Conservation (phyloP, 2,113 vertebrate species). For the Cinclus mexicanus region DNA sequence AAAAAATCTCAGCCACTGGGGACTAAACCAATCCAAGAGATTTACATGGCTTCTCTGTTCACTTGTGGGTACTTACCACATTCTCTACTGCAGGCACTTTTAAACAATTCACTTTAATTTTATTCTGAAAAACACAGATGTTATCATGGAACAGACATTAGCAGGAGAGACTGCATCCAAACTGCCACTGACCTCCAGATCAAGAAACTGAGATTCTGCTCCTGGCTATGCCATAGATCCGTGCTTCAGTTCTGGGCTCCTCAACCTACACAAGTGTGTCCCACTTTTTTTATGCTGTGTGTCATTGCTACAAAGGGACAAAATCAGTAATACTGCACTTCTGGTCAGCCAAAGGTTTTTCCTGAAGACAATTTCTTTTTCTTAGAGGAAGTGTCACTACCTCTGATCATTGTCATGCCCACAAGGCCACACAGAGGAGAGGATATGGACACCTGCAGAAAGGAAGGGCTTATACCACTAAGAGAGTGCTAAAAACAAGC, state of each 20-base stretch:
- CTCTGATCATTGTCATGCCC: not conserved
- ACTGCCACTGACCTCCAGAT: rapidly evolving
- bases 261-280: not conserved
- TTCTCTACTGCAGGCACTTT: not conserved
- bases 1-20: not conserved
- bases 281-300: not conserved
- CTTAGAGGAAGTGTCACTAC: not conserved
- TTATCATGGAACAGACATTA: not conserved
- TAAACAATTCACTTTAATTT: not conserved
- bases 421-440: rapidly evolving
- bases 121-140: not conserved
- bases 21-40: not conserved
- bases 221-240: not conserved
- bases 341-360: not conserved
- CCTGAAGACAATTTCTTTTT: not conserved
- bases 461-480: not conserved
- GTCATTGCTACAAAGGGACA: not conserved
- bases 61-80: not conserved
- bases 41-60: not conserved
- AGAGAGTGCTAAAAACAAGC: not conserved
- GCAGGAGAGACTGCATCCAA: not conserved
- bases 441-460: not conserved
- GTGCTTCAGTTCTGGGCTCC: not conserved
- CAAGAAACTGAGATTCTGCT: not conserved
- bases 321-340: not conserved